A percentile compares a stretch with the other conserved stretches of the same genome.
phyloP scores from a whole-genome alignment of 2,113 vertebrate species.

The Aythya baeri region DNA sequence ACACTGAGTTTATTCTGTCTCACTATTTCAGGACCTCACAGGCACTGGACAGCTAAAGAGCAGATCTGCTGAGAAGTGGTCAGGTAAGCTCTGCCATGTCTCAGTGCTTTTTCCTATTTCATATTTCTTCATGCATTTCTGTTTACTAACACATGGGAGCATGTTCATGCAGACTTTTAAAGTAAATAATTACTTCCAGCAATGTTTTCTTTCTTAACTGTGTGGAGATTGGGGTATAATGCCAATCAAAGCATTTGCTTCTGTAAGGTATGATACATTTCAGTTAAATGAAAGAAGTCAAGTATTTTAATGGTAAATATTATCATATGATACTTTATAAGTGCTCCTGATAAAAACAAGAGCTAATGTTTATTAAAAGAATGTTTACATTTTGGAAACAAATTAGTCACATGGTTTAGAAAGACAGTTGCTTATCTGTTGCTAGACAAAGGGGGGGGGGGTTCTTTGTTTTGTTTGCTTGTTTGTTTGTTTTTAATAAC shows the following conservation, averaged over 20 bases:
- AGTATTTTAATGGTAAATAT: neutral
- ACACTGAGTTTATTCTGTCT: slow-evolving; percentile 79
- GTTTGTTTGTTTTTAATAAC: neutral
- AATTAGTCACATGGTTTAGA: neutral
- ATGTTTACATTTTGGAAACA: neutral
- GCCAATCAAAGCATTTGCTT: neutral
- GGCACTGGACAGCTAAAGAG: slow-evolving; percentile 59
- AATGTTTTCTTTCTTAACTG: neutral
- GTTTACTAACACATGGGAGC: neutral
- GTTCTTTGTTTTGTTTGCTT: too few species aligned
- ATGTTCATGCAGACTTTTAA: neutral
- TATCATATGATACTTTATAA: neutral
- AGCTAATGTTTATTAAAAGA: neutral
- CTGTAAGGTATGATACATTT: neutral
- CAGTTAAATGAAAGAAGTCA: neutral
- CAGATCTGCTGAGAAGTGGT: slow-evolving; percentile 37
- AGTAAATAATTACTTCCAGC: neutral
- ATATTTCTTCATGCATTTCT: neutral
- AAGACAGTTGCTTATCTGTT: neutral
- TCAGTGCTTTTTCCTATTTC: neutral
- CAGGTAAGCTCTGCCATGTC: slow-evolving; percentile 69
- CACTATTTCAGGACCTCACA: slow-evolving; percentile 75
- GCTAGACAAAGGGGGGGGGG: neutral
- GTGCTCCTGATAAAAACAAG: neutral
- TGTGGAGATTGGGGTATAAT: neutral